Base-by-base conservation (phyloP, 2,797 vertebrate species). In the Clangula hyemalis region DNA sequence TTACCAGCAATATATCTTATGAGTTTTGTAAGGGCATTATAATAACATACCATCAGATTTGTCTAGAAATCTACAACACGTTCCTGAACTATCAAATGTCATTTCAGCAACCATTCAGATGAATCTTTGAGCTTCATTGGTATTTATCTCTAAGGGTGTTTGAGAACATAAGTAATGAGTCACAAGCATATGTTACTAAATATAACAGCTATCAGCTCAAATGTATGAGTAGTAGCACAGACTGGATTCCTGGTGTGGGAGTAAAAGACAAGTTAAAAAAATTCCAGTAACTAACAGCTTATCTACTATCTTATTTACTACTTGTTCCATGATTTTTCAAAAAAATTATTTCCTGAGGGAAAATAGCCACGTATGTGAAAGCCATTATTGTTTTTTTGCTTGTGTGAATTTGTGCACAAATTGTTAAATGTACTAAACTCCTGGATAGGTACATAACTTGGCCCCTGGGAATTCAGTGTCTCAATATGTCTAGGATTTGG, bases 141-240 rank as follows among this genome's bases (percentile, higher is more conserved):
- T 90, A 80, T 96, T 96, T 93, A 66, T 76, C 60, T 89, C 34
- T 78, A 21, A 92, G 36, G 64, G 16, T 87, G 43, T 85, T 93
- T 89, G 87, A 84, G 68, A 88, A 85, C 25, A 75, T 75, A 70
- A 82, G 92, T 85, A 83, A 94, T 70, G 49, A 94, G 89, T 86
- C 72, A 80, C 45, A 87, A 91, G 27, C 39, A 92, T 78, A 27
- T 89, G 96, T 95, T 90, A 72, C 66, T 85, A 91, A 93, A 83
- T 80, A 41, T 62, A 94, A 64, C 43, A 89, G 32, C 70, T 89
- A 53, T 73, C 75, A 77, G 34, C 20, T 69, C 82, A 89, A 94
- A 93, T 79, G 21, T 60, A 58, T 38, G 10, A 14, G 45, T 95
- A 62, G 36, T 34, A 89, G 57, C n/a, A 57, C 7, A 41, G 12